A percentile compares a stretch with the other conserved stretches of the same genome.
Conservation (phyloP, 2,888 invertebrate species). For the Noctua fimbriata region DNA sequence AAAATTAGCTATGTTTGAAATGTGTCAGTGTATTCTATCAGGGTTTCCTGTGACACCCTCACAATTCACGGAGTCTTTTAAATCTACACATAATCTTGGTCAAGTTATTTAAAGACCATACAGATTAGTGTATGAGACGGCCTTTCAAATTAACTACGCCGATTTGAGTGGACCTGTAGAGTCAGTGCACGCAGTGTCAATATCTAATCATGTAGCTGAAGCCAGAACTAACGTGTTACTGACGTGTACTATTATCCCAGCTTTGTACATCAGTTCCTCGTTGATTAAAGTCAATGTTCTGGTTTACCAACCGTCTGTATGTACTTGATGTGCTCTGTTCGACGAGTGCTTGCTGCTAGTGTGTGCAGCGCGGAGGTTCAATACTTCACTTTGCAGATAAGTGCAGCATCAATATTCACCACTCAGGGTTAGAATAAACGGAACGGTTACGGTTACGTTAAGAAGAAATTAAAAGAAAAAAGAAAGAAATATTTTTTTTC, state of each 20-base stretch:
- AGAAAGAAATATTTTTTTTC: too few species aligned
- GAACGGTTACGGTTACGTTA: too few species aligned
- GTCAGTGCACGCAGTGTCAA: not conserved
- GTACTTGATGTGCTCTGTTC: not conserved
- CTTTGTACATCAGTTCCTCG: not conserved
- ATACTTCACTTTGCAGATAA: conserved; percentile 9
- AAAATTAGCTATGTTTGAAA: not conserved
- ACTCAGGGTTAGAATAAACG: too few species aligned
- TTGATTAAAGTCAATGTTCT: not conserved
- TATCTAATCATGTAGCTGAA: not conserved
- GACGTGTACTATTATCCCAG: not conserved
- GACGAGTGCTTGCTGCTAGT: not conserved
- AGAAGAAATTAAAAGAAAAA: too few species aligned
- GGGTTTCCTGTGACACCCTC: not conserved
- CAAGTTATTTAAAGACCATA: not conserved
- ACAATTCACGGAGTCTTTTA: not conserved
- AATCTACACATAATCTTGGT: not conserved
- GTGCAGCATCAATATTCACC: not conserved
- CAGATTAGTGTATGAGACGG: not conserved
- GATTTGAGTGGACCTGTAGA: not conserved
- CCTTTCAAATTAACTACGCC: not conserved
- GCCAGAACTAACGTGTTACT: not conserved
- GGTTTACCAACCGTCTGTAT: not conserved
- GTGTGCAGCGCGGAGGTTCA: not conserved
- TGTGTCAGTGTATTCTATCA: not conserved